Evolutionary conservation across 2,888 invertebrate species (phyloP), one percentile per base, ranked within the genome.

Genomic region (Lamellibrachia columna): DNA sequence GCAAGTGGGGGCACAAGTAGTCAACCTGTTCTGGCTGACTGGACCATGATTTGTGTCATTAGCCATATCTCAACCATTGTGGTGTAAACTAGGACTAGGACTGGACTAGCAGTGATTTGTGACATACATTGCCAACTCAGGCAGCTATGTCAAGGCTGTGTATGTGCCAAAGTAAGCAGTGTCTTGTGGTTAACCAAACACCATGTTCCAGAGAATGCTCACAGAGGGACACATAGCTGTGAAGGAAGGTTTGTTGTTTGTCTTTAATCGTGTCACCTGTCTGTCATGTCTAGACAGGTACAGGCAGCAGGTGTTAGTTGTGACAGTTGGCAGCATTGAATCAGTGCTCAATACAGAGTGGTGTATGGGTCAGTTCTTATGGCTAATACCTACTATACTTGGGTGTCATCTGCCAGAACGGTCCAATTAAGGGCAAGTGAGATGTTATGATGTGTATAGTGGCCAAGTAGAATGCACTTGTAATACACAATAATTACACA

Each of bases 241-340:
- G 22, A 75, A 75, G 22, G n/a, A 75, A 75, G 75, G 75, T 75
- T 15, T 6, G 75, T 22, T 75, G 75, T 75, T 75, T 75, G 75
- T 75, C n/a, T 75, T 75, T 75, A 75, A 75, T 60, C 4, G 22
- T 75, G 75, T 75, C 75, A 75, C 75, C 75, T 22, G 75, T 75
- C 75, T 75, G 75, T 75, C 75, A 22, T n/a, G 75, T 75, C 75
- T 75, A 75, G 75, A 75, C 75, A 75, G 75, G 75, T 75, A n/a
- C 75, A 75, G 75, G n/a, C 75, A 75, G 75, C 75, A 75, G 75
- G 75, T 75, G 75, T 75, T 75, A 75, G 15, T 75, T 75, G 75
- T 75, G 75, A 75, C 75, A 55, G 55, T 9, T 3, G 1, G 3
- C 55, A 75, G 15, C 75, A 75, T 15, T 1, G 22, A 75, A n/a